A percentile compares a stretch with the other conserved stretches of the same genome.
Conservation (phyloP, 1,140 invertebrate species). For the Scylla paramamosain region DNA sequence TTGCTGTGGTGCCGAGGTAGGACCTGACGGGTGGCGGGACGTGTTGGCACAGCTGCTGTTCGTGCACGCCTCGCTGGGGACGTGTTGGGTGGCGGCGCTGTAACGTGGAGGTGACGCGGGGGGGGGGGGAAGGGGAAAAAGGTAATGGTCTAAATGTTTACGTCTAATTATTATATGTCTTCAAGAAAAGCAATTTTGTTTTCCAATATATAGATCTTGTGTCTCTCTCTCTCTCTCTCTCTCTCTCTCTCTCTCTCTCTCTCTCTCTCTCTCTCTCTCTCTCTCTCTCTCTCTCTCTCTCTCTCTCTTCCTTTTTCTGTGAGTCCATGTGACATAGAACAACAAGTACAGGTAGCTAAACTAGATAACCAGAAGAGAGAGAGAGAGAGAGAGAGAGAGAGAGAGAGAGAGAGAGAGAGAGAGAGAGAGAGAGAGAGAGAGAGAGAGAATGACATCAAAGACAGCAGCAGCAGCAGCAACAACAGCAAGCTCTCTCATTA, state of each 20-base stretch:
- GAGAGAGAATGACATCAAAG: neutral
- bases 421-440: conserved; percentile 44
- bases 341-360: neutral
- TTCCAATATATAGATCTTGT: neutral
- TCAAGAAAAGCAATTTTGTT: no score
- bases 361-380: neutral
- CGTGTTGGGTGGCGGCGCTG: no score
- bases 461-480: neutral
- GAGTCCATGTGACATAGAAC: neutral
- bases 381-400: neutral
- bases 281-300: conserved; percentile 32
- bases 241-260: conserved; percentile 36
- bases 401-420: conserved; percentile 32
- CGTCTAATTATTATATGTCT: no score
- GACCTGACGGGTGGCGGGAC: neutral
- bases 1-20: neutral
- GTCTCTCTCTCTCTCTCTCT: neutral
- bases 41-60: neutral
- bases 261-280: conserved; percentile 8
- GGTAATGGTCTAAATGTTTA: no score
- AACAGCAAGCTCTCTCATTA: neutral
- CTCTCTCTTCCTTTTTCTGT: neutral
- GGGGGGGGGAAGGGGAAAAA: no score
- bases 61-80: no score
- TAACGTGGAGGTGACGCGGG: no score